Percentiles rank a stretch among this genome's conserved stretches.
Conservation (phyloP, 1,140 invertebrate species). For the Holotrichia oblita region DNA sequence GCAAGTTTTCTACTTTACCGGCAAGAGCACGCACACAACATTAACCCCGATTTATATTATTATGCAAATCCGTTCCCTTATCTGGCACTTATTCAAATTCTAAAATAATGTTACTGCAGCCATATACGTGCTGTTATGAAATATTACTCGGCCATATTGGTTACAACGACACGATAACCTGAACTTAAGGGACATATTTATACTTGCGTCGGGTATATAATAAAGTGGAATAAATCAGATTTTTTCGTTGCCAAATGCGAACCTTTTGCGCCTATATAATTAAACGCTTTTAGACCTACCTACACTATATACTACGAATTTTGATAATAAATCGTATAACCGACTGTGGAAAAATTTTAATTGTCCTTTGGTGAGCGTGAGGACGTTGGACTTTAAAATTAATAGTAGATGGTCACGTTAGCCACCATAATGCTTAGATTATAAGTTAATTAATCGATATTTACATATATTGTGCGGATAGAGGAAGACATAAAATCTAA, state of each 20-base stretch:
- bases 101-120: slow-evolving; percentile 60
- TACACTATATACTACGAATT: background rate
- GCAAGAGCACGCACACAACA: slow-evolving; percentile 61
- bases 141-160: slow-evolving; percentile 60
- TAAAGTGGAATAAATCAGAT: slow-evolving; percentile 27
- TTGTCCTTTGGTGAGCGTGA: slow-evolving; percentile 15
- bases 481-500: no score
- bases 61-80: slow-evolving; percentile 61
- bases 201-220: slow-evolving; percentile 27
- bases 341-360: slow-evolving; percentile 21
- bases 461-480: background rate
- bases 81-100: slow-evolving; percentile 61
- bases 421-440: slow-evolving; percentile 4
- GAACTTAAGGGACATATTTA: slow-evolving; percentile 38
- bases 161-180: slow-evolving; percentile 43
- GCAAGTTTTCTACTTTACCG: slow-evolving; percentile 54
- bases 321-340: slow-evolving; percentile 1
- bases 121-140: slow-evolving; percentile 58
- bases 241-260: slow-evolving; percentile 26
- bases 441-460: slow-evolving; percentile 6
- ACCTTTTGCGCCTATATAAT: slow-evolving; percentile 9
- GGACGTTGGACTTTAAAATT: slow-evolving; percentile 16
- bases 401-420: slow-evolving; percentile 22
- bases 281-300: background rate
- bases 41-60: slow-evolving; percentile 64